phyloP scores from a whole-genome alignment of 2,797 vertebrate genomes.

The Enteromius thamalakanensis region DNA sequence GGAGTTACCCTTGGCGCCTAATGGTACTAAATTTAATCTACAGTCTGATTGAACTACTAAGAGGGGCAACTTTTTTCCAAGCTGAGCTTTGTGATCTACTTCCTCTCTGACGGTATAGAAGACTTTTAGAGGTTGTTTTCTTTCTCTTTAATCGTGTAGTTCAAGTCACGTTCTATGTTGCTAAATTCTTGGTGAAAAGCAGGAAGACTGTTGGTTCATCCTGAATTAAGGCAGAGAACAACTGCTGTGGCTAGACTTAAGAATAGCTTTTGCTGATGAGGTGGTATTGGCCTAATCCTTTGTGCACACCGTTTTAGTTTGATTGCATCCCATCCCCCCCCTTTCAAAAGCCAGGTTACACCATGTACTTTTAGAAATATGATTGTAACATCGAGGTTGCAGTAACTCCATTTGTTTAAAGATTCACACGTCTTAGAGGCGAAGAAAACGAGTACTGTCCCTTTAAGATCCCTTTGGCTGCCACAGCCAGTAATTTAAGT shows the following conservation, averaged over 20 bases:
- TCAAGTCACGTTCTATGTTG: slow-evolving; percentile 2
- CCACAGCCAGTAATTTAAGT: slow-evolving; percentile 46
- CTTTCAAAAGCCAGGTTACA: background rate
- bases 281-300: slow-evolving; percentile 53
- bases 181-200: slow-evolving; percentile 10
- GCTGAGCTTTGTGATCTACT: background rate
- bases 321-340: background rate
- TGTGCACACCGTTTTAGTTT: slow-evolving; percentile 38
- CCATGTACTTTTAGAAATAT: background rate
- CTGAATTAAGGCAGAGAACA: slow-evolving; percentile 43
- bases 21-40: background rate
- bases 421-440: background rate
- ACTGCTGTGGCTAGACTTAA: slow-evolving; percentile 52
- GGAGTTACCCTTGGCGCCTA: background rate
- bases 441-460: background rate
- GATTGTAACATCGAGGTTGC: background rate
- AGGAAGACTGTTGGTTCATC: slow-evolving; percentile 21
- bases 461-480: slow-evolving; percentile 32
- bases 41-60: background rate
- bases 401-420: background rate
- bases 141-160: background rate
- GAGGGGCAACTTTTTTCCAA: background rate
- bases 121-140: background rate
- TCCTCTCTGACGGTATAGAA: background rate
- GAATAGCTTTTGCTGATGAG: slow-evolving; percentile 61